Base-by-base conservation (phyloP, 2,797 vertebrate species). In the Crotalus adamanteus region DNA sequence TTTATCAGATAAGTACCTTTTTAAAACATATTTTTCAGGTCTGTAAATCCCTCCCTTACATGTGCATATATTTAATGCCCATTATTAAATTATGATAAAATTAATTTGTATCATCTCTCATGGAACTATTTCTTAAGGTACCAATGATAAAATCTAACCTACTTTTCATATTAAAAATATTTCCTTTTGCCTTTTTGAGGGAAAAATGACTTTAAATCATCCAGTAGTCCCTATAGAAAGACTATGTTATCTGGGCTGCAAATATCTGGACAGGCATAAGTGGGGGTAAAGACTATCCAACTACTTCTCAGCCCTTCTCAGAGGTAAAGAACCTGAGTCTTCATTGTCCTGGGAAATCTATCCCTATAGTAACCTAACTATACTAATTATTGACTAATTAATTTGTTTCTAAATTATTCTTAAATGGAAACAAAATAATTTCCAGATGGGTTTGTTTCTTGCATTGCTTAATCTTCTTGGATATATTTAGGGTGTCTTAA, bases 11-110 rank as follows among this genome's bases (percentile, higher is more conserved):
- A 78, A 78, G 31, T 57, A 87, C 16, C 69, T 63, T n/a, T 88
- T 95, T 91, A 61, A 65, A 89, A 92, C 31, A n/a, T 11, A 69
- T 92, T 86, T 28, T 25, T 28, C 73, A 5, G 11, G 6, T 88
- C 89, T 55, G 13, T 65, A 11, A 5, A 88, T 93, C 93, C 83
- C 91, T 94, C 69, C 91, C 25, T 31, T 28, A 57, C 87, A 89
- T 18, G 69, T 2, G 0, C 16, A 28, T 2, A 89, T 85, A 90
- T 37, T 91, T 47, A 86, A 63, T 1, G 2, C 25, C 42, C 55
- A 93, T 6, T 92, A 91, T 87, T 4, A n/a, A 31, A 56, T 42
- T 53, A 85, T 16, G 9, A 28, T 4, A 18, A 59, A 7, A n/a
- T 53, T 90, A 31, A 9, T 93, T 95, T 90, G 69, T 31, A 57